phyloP scores from a whole-genome alignment of 2,888 invertebrate species.

The Chydorus sphaericus region DNA sequence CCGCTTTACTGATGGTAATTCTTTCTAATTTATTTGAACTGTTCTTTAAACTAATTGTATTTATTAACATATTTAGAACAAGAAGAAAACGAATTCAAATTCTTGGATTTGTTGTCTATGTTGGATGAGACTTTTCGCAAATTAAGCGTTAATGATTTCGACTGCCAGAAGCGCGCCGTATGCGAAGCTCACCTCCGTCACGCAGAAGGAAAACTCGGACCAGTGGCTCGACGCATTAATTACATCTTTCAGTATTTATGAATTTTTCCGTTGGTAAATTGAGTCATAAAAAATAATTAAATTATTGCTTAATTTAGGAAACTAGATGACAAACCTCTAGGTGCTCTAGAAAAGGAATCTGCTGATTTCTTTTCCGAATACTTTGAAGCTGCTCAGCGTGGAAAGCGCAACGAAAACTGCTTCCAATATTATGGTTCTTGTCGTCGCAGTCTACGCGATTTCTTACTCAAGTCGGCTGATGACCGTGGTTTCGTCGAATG shows the following conservation, averaged over 20 bases:
- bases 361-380: constrained; percentile 11
- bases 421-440: constrained; percentile 4
- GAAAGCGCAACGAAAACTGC: constrained; percentile 5
- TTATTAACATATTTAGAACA: background rate
- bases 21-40: background rate
- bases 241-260: constrained; percentile 8
- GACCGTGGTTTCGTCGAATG: too few species aligned
- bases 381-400: constrained; percentile 11
- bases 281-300: background rate
- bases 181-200: constrained; percentile 13
- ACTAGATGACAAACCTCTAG: constrained; percentile 5
- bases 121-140: constrained; percentile 14
- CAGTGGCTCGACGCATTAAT: constrained; percentile 1
- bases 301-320: background rate
- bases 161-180: constrained; percentile 13
- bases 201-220: constrained; percentile 1
- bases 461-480: too few species aligned
- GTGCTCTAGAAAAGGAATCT: constrained; percentile 8
- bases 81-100: constrained; percentile 7
- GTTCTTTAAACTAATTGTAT: background rate
- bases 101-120: constrained; percentile 13
- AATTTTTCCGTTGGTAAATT: background rate
- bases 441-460: too few species aligned
- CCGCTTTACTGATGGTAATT: constrained; percentile 7
- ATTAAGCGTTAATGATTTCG: constrained; percentile 4